phyloP scores from a whole-genome alignment of 2,888 invertebrate genomes.

The Epinotia bilunana region DNA sequence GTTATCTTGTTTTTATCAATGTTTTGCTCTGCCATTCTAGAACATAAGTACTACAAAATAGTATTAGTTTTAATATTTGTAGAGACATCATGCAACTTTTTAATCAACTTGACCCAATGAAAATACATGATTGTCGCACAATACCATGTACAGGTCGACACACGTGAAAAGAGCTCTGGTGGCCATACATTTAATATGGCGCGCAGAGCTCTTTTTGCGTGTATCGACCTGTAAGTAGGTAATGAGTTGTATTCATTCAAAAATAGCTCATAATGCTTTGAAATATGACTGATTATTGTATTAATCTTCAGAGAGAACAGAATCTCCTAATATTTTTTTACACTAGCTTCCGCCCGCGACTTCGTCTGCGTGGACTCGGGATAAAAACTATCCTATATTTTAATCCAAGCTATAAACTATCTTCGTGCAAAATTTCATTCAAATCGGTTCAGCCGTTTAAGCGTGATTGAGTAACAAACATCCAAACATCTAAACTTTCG shows the following conservation, averaged over 20 bases:
- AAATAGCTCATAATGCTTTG: background rate
- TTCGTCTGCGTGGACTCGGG: too few relatives aligned
- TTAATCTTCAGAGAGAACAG: background rate
- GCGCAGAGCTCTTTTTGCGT: too few relatives aligned
- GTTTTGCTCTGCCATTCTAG: slow-evolving; percentile 10
- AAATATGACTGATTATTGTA: background rate
- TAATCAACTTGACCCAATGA: background rate
- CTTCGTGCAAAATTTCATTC: too few relatives aligned
- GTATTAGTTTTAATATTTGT: background rate
- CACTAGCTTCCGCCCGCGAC: too few relatives aligned
- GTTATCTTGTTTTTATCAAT: slow-evolving; percentile 12
- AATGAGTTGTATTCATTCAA: background rate
- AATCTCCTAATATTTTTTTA: background rate
- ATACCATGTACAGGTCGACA: too few relatives aligned
- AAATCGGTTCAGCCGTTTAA: too few relatives aligned
- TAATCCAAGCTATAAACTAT: too few relatives aligned
- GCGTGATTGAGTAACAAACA: too few relatives aligned
- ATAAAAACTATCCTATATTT: too few relatives aligned
- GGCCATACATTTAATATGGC: too few relatives aligned
- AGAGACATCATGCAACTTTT: slow-evolving; percentile 15
- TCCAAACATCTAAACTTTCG: too few relatives aligned
- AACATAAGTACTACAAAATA: background rate
- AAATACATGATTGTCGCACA: slow-evolving; percentile 2
- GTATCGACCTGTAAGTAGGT: slow-evolving; percentile 1
- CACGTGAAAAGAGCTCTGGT: too few relatives aligned